Conservation (phyloP, 2,113 vertebrate genomes). For the Canis aureus region DNA sequence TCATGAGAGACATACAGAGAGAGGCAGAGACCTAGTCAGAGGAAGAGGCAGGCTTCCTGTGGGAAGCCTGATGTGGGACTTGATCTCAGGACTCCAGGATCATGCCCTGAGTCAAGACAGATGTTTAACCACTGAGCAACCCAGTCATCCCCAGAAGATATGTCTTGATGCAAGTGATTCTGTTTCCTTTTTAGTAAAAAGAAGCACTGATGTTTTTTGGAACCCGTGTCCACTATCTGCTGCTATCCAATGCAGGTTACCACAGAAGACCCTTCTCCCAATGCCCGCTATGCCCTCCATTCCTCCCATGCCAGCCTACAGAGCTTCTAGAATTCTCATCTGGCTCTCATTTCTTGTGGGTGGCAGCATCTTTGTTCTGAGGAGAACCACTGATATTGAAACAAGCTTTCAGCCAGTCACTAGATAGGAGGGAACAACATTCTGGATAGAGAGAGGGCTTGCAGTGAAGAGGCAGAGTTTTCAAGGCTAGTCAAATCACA, state of each 20-base stretch:
- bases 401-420: background rate
- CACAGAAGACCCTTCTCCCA: background rate
- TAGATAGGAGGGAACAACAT: background rate
- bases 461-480: background rate
- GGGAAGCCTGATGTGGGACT: too few species aligned
- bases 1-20: too few species aligned
- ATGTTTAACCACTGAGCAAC: too few species aligned
- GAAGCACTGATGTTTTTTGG: background rate
- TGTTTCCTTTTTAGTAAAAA: background rate
- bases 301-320: background rate
- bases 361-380: background rate
- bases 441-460: background rate
- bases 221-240: background rate
- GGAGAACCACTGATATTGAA: background rate
- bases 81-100: too few species aligned
- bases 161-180: background rate
- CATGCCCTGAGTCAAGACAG: too few species aligned
- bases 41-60: too few species aligned
- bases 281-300: fast-evolving
- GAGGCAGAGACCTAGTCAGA: too few species aligned
- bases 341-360: background rate
- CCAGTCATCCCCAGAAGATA: too few species aligned
- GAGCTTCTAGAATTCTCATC: fast-evolving
- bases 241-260: background rate
- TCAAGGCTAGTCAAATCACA: background rate